Base-by-base conservation (phyloP, 2,113 vertebrate genomes). In the Semicossyphus pulcher region DNA sequence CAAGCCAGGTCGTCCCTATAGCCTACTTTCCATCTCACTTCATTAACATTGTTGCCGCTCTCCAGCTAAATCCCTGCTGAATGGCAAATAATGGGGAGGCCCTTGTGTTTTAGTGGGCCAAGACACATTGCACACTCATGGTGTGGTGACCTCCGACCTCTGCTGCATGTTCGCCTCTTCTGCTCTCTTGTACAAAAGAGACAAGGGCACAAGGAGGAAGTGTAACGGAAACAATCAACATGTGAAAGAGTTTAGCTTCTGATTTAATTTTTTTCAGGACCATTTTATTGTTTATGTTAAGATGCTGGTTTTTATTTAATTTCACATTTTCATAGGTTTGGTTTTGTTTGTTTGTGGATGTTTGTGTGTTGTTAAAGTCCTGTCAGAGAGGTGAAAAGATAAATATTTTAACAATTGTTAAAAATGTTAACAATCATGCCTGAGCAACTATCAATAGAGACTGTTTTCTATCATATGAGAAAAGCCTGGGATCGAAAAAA, bases 21-120 rank as follows among this genome's bases (percentile, higher is more conserved):
- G 86, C 87, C 81, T 79, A 78, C 67, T 86, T 82, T 79, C 69
- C 61, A 75, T 66, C 76, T 84, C 69, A 72, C 76, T 79, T 87
- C 83, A 84, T 83, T 86, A 86, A 78, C 65, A 67, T 21, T 71
- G 63, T 59, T 49, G 64, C 68, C 26, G 63, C 74, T 62, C 66
- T 81, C 14, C 72, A 57, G 54, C 73, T 72, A 68, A 85, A 83
- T 88, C 78, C 75, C 71, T 0, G 45, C 80, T 81, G 81, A 87
- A 75, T 52, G 48, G 70, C 47, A 72, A 77, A 74, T 84, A 75
- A 89, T 80, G 72, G 51, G 48, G 64, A 12, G 5, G 66, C 64
- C 58, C 66, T 31, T 4, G n/a, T 73, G 66, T 84, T 75, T 77
- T 11, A 1, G 16, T 68, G 39, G 10, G 32, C 12, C 26, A 41